Conservation (phyloP, 2,113 vertebrate species). For the Terrapene triunguis region DNA sequence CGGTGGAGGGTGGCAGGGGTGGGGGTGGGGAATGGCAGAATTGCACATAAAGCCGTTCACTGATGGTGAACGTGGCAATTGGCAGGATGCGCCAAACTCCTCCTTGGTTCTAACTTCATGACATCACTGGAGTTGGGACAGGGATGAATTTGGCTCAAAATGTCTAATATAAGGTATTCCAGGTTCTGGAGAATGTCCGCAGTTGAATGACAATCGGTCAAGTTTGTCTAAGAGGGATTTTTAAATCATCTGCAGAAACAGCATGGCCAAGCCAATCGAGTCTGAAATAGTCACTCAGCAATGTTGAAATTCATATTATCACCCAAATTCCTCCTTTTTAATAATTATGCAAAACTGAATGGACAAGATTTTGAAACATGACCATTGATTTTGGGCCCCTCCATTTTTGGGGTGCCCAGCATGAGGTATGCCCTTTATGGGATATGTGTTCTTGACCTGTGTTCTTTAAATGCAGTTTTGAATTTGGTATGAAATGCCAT, state of each 20-base stretch:
- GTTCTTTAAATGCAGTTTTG: accelerated
- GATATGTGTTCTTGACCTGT: not conserved
- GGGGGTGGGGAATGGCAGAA: not conserved
- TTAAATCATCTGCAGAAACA: not conserved
- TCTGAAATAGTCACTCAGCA: accelerated
- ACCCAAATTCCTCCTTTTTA: accelerated
- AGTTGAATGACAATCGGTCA: not conserved
- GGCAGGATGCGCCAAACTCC: not conserved
- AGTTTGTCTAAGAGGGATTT: not conserved
- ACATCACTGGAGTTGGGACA: accelerated
- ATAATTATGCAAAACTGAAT: accelerated
- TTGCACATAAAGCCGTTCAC: not conserved
- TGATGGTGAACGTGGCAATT: not conserved
- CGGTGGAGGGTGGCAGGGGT: accelerated
- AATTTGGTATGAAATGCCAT: not conserved
- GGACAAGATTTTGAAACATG: not conserved
- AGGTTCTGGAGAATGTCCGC: not conserved
- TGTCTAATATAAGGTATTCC: not conserved
- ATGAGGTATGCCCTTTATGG: not conserved
- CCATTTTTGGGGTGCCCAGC: not conserved
- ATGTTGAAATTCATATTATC: accelerated
- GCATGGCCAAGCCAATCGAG: not conserved
- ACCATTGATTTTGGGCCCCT: not conserved
- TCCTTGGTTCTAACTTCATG: not conserved
- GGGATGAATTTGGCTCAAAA: not conserved